Evolutionary conservation across 2,113 vertebrate genomes (phyloP), one percentile per base, ranked within the genome.

Genomic region (Nettapus auritus): DNA sequence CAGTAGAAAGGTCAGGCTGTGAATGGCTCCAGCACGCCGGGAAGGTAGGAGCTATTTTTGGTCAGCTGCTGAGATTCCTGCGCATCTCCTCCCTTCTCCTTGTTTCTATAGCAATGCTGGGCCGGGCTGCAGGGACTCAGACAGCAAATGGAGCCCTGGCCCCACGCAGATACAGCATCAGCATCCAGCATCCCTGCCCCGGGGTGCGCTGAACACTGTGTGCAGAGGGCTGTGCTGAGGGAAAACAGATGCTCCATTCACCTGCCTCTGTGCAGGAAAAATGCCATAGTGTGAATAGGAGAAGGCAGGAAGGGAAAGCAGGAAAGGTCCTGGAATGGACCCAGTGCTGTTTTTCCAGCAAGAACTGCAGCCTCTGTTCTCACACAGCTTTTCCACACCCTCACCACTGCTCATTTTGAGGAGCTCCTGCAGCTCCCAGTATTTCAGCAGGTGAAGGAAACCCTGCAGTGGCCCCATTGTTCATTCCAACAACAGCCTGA

Each of bases 31-130:
- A 64, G 63, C 29, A 28, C 2, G 3, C 62, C 0, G 18, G 48
- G 44, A 64, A 85, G 86, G 79, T 63, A 62, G 66, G 68, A 78
- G 59, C 63, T 86, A 36, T 80, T 75, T 86, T 57, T 87, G 88
- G 70, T 34, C 75, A 75, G 67, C 40, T 14, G 28, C 42, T 52
- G 67, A 73, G 63, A 88, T 86, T 92, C 66, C 89, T 67, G 86
- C 57, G 74, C 62, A 68, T 85, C 62, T 48, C 62, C 69, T 56
- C n/a, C 64, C 3, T 2, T 13, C 12, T 6, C 3, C 73, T 77
- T 31, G 76, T 91, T 95, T 92, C 94, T 90, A 79, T 92, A 64
- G 86, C 64, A 69, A 90, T 94, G 23, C 36, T 13, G 50, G 71
- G 67, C 78, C 36, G 50, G 76, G 31, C 79, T 79, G 57, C 80